Evolutionary conservation across 2,888 invertebrate genomes (phyloP), one percentile per base, ranked within the genome.

Genomic region (Andrena bicolor): DNA sequence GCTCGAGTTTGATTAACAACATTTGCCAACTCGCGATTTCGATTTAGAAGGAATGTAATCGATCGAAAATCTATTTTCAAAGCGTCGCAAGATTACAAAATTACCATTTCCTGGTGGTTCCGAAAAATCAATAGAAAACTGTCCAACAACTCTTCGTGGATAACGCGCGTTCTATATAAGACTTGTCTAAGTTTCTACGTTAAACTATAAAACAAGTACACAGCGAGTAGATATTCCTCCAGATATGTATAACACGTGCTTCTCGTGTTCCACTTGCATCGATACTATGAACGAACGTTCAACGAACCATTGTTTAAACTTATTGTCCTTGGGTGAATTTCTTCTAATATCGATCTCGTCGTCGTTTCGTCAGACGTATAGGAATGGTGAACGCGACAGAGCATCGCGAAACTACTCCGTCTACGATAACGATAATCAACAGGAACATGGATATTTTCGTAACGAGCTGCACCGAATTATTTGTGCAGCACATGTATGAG

Each of bases 201-300:
- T 63, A 28, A 58, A 61, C 28, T 69, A 73, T 56, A 35, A 13
- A 64, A 64, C 23, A 56, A 48, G 8, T 41, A 28, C 49, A 28
- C 23, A 63, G 41, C 30, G 51, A 58, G n/a, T 69, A 16, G 56
- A 69, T 69, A 63, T 69, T 64, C 49, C 64, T 73, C 70, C 49
- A 58, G 86, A 86, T 86, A 86, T 84, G 84, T 82, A 64, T 85
- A 82, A 66, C 60, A 41, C 69, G 26, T 60, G 26, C 41, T 51
- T 35, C 61, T 41, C 49, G 28, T 56, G 26, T 58, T 56, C 53
- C 58, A 23, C 30, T 71, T 66, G 35, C 63, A 65, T 72, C 76
- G 72, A 83, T 68, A 58, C 80, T 71, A 76, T 64, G 75, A 74
- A 66, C 76, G 28, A 86, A 78, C 66, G 72, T 78, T 72, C 70